Conservation (phyloP, 2,797 vertebrate species). For the Serranus cabrilla region DNA sequence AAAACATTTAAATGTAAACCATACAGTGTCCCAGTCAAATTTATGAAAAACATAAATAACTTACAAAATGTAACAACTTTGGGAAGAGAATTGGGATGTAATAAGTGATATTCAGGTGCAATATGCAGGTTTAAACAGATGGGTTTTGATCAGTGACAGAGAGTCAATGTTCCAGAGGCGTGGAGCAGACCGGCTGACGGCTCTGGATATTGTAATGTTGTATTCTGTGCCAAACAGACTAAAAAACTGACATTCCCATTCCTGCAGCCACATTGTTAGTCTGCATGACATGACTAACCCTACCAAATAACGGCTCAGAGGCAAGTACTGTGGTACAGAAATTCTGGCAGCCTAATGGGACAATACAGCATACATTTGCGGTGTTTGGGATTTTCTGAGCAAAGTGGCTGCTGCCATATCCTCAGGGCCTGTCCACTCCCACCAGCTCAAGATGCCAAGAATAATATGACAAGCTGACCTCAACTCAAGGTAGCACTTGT, state of each 20-base stretch:
- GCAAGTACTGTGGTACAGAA: neutral
- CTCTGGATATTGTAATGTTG: neutral
- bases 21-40: too few relatives aligned
- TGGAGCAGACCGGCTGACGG: too few relatives aligned
- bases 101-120: too few relatives aligned
- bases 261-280: neutral
- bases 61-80: too few relatives aligned
- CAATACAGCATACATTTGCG: neutral
- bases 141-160: too few relatives aligned
- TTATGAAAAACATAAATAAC: too few relatives aligned
- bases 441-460: neutral
- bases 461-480: neutral
- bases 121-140: too few relatives aligned
- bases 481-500: neutral
- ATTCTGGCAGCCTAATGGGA: neutral
- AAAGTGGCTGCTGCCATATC: neutral
- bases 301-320: neutral
- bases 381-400: conserved; percentile 1
- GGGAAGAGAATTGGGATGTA: too few relatives aligned
- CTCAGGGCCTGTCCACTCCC: neutral
- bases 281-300: neutral
- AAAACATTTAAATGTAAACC: too few relatives aligned
- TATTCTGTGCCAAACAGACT: neutral
- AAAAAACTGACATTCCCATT: neutral
- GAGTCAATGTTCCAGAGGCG: too few relatives aligned